Conservation (phyloP, 92 coral and sea anemone genomes). For the Palythoa heliodiscus region DNA sequence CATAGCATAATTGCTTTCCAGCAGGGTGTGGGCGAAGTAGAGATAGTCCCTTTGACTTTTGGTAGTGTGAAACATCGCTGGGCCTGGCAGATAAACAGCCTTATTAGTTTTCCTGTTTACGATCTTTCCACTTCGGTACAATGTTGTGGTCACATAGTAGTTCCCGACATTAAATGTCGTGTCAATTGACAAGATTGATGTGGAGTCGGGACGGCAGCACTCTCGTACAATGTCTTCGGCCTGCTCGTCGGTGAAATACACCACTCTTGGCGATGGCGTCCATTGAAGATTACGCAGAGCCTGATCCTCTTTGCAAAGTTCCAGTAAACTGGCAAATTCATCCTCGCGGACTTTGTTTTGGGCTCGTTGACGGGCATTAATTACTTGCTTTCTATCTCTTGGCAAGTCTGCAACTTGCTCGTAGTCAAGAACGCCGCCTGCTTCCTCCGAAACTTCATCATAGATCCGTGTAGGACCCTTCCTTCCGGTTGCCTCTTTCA, state of each 20-base stretch:
- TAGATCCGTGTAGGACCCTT: slow-evolving; percentile 55
- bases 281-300: slow-evolving; percentile 57
- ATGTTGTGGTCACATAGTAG: slow-evolving; percentile 50
- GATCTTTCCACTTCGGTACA: slow-evolving; percentile 54
- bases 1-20: slow-evolving; percentile 26
- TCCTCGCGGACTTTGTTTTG: slow-evolving; percentile 32
- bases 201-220: slow-evolving; percentile 53
- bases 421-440: slow-evolving; percentile 57
- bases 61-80: slow-evolving; percentile 55
- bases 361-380: slow-evolving; percentile 44
- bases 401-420: slow-evolving; percentile 54
- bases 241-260: slow-evolving; percentile 40
- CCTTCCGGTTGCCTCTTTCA: slow-evolving; percentile 40
- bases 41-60: slow-evolving; percentile 47
- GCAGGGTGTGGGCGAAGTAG: slow-evolving; percentile 43
- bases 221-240: slow-evolving; percentile 38
- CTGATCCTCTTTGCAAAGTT: slow-evolving; percentile 41
- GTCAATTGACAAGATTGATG: slow-evolving; percentile 46
- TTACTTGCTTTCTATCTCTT: slow-evolving; percentile 58
- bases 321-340: slow-evolving; percentile 50
- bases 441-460: slow-evolving; percentile 43
- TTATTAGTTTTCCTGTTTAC: slow-evolving; percentile 45
- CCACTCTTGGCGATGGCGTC: slow-evolving; percentile 62
- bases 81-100: slow-evolving; percentile 53
- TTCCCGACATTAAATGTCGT: slow-evolving; percentile 51